Percentiles rank a stretch among this genome's conserved stretches.
Evolutionary conservation across 2,888 invertebrate genomes (phyloP).

Genomic region (Rhogogaster chlorosoma): DNA sequence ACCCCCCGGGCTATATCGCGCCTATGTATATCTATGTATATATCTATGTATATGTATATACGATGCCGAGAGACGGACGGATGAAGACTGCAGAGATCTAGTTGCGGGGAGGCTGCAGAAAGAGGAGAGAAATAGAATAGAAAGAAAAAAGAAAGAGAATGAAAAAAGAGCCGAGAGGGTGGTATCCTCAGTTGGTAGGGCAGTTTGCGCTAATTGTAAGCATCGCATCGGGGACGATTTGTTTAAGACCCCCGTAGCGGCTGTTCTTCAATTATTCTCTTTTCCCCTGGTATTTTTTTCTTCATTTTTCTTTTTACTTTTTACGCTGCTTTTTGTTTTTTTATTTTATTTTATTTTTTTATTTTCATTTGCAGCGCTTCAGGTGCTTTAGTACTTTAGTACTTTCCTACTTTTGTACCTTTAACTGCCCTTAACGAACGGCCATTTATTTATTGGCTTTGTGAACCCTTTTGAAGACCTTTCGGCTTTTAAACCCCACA

Average conservation of each 20-base stretch:
- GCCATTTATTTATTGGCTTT: conserved; percentile 44
- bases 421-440: conserved; percentile 46
- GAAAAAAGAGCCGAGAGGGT: conserved; percentile 5
- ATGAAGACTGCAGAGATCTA: conserved; percentile 1
- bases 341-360: background rate
- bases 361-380: background rate
- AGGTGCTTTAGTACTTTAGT: conserved; percentile 29
- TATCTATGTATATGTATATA: background rate
- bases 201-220: conserved; percentile 48
- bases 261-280: conserved; percentile 49
- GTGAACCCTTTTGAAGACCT: conserved; percentile 26
- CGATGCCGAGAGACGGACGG: conserved; percentile 24
- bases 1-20: conserved; percentile 1
- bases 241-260: conserved; percentile 44
- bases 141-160: background rate
- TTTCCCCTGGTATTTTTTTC: conserved; percentile 1
- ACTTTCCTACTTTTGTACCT: conserved; percentile 36
- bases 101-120: background rate
- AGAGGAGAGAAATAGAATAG: background rate
- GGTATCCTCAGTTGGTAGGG: conserved; percentile 40
- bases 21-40: background rate
- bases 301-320: background rate
- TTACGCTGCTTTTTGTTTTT: background rate
- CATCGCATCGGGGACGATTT: conserved; percentile 46
- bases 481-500: background rate